These are phyloP conservation scores for Autographa pulchrina DNA, from an alignment of 2,888 invertebrate species.

Conservation along the genomic window DNA sequence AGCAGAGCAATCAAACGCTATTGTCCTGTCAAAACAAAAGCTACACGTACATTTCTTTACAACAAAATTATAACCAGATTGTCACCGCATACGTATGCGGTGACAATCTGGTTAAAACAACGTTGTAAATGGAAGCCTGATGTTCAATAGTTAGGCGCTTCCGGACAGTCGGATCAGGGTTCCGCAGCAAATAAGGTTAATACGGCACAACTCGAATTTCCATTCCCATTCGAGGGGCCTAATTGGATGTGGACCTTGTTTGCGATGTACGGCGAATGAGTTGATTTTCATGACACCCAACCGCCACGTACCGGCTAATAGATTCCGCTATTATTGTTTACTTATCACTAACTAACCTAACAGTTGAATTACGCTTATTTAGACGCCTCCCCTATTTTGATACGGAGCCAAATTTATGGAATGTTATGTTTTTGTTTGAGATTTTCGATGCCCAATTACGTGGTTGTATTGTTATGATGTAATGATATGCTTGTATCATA, in stretches of 20 bases:
- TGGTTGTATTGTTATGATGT: background rate
- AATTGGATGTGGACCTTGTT: constrained; percentile 70
- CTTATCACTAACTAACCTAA: constrained; percentile 65
- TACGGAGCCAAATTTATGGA: background rate
- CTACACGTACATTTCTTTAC: constrained; percentile 30
- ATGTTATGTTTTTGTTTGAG: constrained; percentile 6
- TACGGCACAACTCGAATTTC: constrained; percentile 66
- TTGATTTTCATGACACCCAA: constrained; percentile 70
- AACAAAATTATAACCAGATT: constrained; percentile 47
- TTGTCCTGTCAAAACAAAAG: background rate
- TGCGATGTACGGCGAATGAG: constrained; percentile 61
- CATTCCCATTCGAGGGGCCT: constrained; percentile 66
- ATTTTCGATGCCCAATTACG: background rate
- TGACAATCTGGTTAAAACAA: constrained; percentile 53
- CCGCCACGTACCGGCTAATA: constrained; percentile 52
- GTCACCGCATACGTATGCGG: constrained; percentile 27
- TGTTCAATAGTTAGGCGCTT: constrained; percentile 56
- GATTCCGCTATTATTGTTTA: constrained; percentile 67
- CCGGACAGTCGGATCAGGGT: constrained; percentile 52
- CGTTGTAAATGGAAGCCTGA: constrained; percentile 32
- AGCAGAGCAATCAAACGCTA: constrained; percentile 2
- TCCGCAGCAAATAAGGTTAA: constrained; percentile 68
- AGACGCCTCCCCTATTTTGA: background rate
- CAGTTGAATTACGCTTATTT: constrained; percentile 39
- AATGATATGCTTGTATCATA: background rate